phyloP scores from a whole-genome alignment of 2,888 invertebrate species.

The Epirrita christyi region DNA sequence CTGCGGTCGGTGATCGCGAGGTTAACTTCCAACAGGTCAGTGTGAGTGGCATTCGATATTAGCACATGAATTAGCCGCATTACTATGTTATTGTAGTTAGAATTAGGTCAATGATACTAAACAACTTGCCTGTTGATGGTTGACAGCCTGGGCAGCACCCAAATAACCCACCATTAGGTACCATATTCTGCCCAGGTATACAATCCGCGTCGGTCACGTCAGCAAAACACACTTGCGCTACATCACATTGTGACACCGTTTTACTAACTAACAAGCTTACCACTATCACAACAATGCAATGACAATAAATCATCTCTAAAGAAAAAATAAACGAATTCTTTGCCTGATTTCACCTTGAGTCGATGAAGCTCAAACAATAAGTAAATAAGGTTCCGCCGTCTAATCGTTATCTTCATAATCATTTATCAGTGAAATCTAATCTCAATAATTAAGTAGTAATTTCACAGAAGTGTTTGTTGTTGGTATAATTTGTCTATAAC shows the following conservation, averaged over 20 bases:
- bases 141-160: conserved; percentile 78
- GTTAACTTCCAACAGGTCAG: conserved; percentile 47
- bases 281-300: conserved; percentile 34
- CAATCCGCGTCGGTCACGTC: conserved; percentile 63
- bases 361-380: conserved; percentile 47
- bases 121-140: conserved; percentile 39
- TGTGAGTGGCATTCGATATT: conserved; percentile 45
- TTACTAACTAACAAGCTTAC: conserved; percentile 35
- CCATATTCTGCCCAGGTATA: conserved; percentile 47
- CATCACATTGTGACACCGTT: conserved; percentile 55
- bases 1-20: conserved; percentile 48
- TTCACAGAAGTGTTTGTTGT: conserved; percentile 23
- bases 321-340: conserved; percentile 30
- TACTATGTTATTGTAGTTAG: neutral
- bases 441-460: conserved; percentile 44
- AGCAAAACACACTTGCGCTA: conserved; percentile 66
- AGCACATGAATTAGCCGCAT: conserved; percentile 16
- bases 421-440: conserved; percentile 60
- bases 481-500: conserved; percentile 6
- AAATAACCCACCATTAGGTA: conserved; percentile 55
- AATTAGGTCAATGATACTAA: conserved; percentile 10
- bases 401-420: conserved; percentile 44
- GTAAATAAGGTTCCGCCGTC: conserved; percentile 37
- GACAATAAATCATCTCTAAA: conserved; percentile 26
- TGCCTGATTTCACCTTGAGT: conserved; percentile 35